Evolutionary conservation across 2,888 invertebrate genomes (phyloP).

Genomic region (Ophion ellenae): DNA sequence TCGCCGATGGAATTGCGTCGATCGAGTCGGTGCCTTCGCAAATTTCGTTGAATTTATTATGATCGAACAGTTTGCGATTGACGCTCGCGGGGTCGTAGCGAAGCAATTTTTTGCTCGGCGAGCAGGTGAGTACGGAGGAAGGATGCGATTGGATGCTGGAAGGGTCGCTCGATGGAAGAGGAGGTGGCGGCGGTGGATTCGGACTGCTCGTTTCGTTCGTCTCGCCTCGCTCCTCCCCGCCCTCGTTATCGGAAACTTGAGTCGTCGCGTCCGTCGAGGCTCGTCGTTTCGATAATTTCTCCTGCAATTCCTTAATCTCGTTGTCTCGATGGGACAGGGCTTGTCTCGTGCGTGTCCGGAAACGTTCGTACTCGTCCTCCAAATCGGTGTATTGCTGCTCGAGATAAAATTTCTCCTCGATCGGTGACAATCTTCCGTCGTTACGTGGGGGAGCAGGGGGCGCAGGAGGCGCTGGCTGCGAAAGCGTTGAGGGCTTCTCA

Average conservation of each 20-base stretch:
- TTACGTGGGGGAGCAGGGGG: constrained; percentile 70
- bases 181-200: neutral
- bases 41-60: constrained; percentile 63
- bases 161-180: constrained; percentile 3
- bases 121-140: constrained; percentile 12
- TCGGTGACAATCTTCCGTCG: constrained; percentile 88
- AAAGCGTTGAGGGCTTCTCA: constrained; percentile 75
- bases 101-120: constrained; percentile 42
- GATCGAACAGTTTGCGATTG: constrained; percentile 51
- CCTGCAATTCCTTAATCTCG: constrained; percentile 85
- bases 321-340: constrained; percentile 85
- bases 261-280: constrained; percentile 46
- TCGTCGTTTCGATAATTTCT: constrained; percentile 69
- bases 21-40: constrained; percentile 56
- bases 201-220: neutral
- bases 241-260: constrained; percentile 44
- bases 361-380: constrained; percentile 88
- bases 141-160: constrained; percentile 43
- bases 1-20: constrained; percentile 46
- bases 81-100: constrained; percentile 30
- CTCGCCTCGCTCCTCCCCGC: neutral
- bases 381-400: constrained; percentile 89
- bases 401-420: constrained; percentile 89
- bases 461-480: too few species aligned
- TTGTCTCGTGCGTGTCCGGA: constrained; percentile 85